Evolutionary conservation across 2,113 vertebrate genomes (phyloP), one percentile per base, ranked within the genome.

Genomic region (Craseonycteris thonglongyai): DNA sequence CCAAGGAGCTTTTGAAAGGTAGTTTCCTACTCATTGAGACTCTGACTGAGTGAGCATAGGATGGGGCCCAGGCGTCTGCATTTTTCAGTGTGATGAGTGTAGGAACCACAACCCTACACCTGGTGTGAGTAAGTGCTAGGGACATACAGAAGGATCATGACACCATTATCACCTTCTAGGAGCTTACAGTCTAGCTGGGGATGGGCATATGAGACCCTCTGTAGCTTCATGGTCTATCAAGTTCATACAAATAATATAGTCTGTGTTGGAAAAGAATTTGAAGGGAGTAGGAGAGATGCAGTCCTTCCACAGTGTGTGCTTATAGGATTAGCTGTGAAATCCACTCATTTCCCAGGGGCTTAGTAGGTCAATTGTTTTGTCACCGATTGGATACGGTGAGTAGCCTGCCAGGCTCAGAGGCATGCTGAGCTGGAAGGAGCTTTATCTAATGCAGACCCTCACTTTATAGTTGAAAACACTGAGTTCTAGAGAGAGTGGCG

Each of bases 201-300:
- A 7, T 8, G 0, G 49, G 3, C 18, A 4, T 61, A 15, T 56
- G 6, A 68, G 61, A 87, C 0, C 10, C 11, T 40, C 6, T n/a
- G 49, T 7, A 7, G 35, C 40, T 18, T 56, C n/a, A 13, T 8
- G 3, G 35, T 42, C 56, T 33, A 26, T 19, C 28, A 42, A 13
- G 6, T 81, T 59, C 28, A 7, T 63, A 21, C 86, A 86, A n/a
- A 9, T 35, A 76, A 35, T 7, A 2, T 9, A 49, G 28, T 58
- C 33, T 22, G 1, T 7, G 28, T 33, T 63, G 49, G 75, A 56
- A 42, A 59, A 58, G n/a, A 24, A 51, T 22, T 13, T 7, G 40
- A 30, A 28, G 21, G 14, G 5, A 33, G 18, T 2, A 63, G 68
- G 5, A 7, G 42, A 9, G 45, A 24, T 28, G 28, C 1, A 0